These are phyloP conservation scores for Cyprinodon tularosa DNA, from an alignment of 2,113 vertebrate genomes.

Conservation along the genomic window DNA sequence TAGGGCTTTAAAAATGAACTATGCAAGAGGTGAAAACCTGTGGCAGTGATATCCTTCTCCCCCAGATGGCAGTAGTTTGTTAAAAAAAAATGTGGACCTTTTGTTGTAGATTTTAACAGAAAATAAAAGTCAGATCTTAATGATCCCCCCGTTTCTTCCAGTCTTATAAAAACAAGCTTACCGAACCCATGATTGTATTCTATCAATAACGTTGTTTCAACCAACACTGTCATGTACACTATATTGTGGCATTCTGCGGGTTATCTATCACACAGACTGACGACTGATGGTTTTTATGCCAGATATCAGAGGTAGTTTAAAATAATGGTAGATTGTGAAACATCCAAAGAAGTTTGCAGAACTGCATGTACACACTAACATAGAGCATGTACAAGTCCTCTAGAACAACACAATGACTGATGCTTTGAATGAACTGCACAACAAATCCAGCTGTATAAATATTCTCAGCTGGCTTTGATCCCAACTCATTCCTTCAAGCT, in stretches of 20 bases:
- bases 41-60: slow-evolving; percentile 35
- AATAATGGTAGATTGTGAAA: background rate
- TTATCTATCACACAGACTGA: slow-evolving; percentile 9
- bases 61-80: slow-evolving; percentile 66
- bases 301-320: background rate
- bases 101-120: background rate
- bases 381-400: background rate
- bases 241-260: slow-evolving; percentile 1
- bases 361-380: accelerated
- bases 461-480: slow-evolving; percentile 14
- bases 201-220: background rate
- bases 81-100: slow-evolving; percentile 4
- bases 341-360: background rate
- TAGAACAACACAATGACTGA: background rate
- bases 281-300: slow-evolving; percentile 1
- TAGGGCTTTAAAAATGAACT: too few relatives aligned
- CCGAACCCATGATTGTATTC: background rate
- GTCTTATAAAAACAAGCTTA: background rate
- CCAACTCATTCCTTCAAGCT: slow-evolving; percentile 9
- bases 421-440: slow-evolving; percentile 7
- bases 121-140: background rate
- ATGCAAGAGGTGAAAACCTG: background rate
- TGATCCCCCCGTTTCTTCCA: background rate
- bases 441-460: slow-evolving; percentile 14
- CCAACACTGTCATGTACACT: background rate